Evolutionary conservation across 2,888 invertebrate genomes (phyloP).

Genomic region (Cerastis rubricosa): DNA sequence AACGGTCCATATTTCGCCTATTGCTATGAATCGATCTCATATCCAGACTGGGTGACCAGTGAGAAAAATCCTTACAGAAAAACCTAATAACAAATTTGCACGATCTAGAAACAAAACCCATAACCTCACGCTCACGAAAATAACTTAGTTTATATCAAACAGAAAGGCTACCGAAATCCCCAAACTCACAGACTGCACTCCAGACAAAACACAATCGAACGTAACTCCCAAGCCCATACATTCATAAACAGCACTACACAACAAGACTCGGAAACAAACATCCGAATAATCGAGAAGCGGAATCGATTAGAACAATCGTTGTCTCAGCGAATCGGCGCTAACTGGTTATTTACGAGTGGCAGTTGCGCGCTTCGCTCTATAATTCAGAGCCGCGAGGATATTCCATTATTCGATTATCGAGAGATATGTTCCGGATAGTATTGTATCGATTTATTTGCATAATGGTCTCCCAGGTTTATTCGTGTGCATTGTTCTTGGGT

Average conservation of each 20-base stretch:
- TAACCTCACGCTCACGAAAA: too few species aligned
- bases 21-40: too few species aligned
- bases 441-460: constrained; percentile 64
- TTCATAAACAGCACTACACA: constrained; percentile 46
- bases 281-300: constrained; percentile 65
- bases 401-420: constrained; percentile 65
- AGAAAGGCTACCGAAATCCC: neutral
- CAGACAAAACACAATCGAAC: constrained; percentile 20
- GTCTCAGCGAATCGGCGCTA: constrained; percentile 63
- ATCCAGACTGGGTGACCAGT: too few species aligned
- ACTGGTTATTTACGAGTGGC: constrained; percentile 75
- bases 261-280: constrained; percentile 56
- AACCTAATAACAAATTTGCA: too few species aligned
- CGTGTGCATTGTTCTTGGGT: constrained; percentile 36
- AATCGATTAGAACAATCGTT: constrained; percentile 72
- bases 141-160: too few species aligned
- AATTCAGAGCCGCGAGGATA: constrained; percentile 71
- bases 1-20: too few species aligned
- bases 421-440: constrained; percentile 62
- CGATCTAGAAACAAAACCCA: too few species aligned
- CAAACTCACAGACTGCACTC: neutral
- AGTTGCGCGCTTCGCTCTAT: constrained; percentile 71
- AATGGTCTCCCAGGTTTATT: constrained; percentile 39
- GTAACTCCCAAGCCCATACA: constrained; percentile 33
- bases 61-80: neutral